Percentiles rank a stretch among this genome's conserved stretches.
Evolutionary conservation across 2,797 vertebrate genomes (phyloP).

Genomic region (Protonibea diacanthus): DNA sequence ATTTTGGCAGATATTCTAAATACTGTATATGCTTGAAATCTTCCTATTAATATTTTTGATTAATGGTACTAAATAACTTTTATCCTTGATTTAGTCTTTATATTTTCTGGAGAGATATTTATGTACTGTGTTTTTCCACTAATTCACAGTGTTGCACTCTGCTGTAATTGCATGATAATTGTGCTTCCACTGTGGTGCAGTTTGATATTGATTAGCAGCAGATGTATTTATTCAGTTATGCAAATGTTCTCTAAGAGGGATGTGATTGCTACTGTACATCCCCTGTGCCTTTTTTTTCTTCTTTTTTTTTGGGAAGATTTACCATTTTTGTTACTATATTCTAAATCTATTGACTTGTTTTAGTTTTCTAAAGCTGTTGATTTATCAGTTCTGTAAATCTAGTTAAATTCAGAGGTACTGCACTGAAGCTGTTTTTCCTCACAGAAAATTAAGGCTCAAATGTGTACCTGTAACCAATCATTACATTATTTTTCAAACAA

Average conservation of each 20-base stretch:
- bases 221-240: conserved; percentile 85
- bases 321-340: conserved; percentile 60
- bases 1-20: conserved; percentile 77
- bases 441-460: conserved; percentile 48
- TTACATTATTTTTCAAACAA: conserved; percentile 70
- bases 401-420: conserved; percentile 59
- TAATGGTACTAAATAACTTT: conserved; percentile 79
- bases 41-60: conserved; percentile 71
- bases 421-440: conserved; percentile 66
- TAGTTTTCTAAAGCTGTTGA: conserved; percentile 57
- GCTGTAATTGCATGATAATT: conserved; percentile 77
- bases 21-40: conserved; percentile 79
- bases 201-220: conserved; percentile 77
- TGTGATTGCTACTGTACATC: conserved; percentile 55
- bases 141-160: conserved; percentile 70
- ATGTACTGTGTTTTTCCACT: conserved; percentile 76
- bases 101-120: conserved; percentile 77
- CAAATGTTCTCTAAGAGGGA: conserved; percentile 74
- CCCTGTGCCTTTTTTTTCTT: conserved; percentile 78
- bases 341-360: conserved; percentile 51
- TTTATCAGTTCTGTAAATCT: conserved; percentile 46
- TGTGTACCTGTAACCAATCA: conserved; percentile 69
- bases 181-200: conserved; percentile 58
- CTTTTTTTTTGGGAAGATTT: conserved; percentile 65
- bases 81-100: conserved; percentile 66